phyloP scores from a whole-genome alignment of 2,888 invertebrate species.

The Tetragonula carbonaria region DNA sequence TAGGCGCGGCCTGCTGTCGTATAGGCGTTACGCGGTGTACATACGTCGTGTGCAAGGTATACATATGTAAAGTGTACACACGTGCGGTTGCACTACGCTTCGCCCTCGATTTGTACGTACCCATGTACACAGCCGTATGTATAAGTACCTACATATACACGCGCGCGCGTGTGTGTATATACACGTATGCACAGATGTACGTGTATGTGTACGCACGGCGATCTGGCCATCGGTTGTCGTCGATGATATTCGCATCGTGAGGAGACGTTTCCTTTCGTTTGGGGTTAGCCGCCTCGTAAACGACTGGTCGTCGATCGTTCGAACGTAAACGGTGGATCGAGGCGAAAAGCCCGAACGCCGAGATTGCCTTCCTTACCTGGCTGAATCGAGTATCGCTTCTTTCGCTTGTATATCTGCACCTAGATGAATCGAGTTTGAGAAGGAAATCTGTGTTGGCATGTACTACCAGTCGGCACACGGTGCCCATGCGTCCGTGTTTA shows the following conservation, averaged over 20 bases:
- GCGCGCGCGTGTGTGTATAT: not conserved
- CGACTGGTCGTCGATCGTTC: not conserved
- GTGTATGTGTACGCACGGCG: not conserved
- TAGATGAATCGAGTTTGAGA: not conserved
- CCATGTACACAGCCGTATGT: not conserved
- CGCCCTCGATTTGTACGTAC: constrained; percentile 14
- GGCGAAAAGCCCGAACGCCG: not conserved
- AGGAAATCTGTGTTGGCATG: not conserved
- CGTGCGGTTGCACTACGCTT: constrained; percentile 55
- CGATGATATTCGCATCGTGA: constrained; percentile 51
- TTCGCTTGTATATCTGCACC: not conserved
- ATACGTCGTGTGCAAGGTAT: constrained; percentile 63
- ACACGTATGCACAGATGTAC: not conserved
- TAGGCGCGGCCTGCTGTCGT: constrained; percentile 73
- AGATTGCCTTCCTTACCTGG: not conserved
- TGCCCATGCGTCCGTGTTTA: not conserved
- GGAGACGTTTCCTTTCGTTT: constrained; percentile 49
- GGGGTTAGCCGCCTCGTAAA: constrained; percentile 1
- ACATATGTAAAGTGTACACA: constrained; percentile 67
- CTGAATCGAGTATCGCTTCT: not conserved
- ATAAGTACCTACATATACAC: not conserved
- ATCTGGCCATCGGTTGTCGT: constrained; percentile 42
- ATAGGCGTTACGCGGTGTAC: constrained; percentile 71
- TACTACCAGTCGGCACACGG: not conserved
- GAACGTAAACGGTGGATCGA: not conserved